These are phyloP conservation scores for Lacanobia oleracea DNA, from an alignment of 2,888 invertebrate genomes.

Conservation along the genomic window DNA sequence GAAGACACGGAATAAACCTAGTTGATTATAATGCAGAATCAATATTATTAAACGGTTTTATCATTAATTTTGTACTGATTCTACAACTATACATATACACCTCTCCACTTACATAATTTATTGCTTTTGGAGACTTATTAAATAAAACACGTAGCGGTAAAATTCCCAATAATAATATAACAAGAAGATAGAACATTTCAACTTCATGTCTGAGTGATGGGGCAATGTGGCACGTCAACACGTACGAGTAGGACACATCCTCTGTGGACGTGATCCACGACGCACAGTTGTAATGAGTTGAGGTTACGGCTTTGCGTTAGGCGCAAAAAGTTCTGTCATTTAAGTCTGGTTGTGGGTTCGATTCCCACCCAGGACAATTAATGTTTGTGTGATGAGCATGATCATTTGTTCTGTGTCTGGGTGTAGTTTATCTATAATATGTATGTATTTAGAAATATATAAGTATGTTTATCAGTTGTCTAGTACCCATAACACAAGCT, in stretches of 20 bases:
- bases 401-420: no score
- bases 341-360: no score
- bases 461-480: no score
- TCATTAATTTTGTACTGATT: no score
- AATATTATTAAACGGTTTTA: background rate
- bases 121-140: background rate
- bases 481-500: no score
- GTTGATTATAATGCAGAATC: background rate
- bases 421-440: no score
- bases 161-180: conserved; percentile 3
- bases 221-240: conserved; percentile 2
- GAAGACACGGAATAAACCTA: background rate
- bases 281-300: conserved; percentile 2
- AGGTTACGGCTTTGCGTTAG: conserved; percentile 10
- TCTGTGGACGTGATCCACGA: conserved; percentile 27
- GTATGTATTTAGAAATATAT: no score
- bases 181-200: conserved; percentile 5
- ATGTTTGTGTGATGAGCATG: no score
- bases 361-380: no score
- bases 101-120: no score
- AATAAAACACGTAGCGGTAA: background rate
- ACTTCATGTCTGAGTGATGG: conserved; percentile 12
- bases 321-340: background rate
- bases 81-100: no score
- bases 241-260: background rate